These are phyloP conservation scores for Cepaea hortensis DNA, from an alignment of 2,888 invertebrate species.

Conservation along the genomic window DNA sequence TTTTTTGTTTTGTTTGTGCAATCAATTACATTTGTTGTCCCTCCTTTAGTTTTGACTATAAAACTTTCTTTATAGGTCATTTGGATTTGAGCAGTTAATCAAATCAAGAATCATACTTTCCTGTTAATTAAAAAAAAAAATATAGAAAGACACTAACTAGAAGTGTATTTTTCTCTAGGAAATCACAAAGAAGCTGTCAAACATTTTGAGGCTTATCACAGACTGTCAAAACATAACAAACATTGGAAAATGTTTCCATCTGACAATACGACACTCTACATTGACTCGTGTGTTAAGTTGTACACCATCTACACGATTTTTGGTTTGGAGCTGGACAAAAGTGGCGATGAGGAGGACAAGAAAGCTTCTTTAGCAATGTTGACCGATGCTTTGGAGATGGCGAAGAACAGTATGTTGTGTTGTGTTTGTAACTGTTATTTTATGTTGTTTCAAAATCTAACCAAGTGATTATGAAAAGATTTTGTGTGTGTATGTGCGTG, in stretches of 20 bases:
- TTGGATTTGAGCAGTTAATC: no score
- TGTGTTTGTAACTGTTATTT: neutral
- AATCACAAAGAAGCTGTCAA: conserved; percentile 69
- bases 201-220: conserved; percentile 73
- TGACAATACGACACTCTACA: conserved; percentile 64
- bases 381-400: conserved; percentile 71
- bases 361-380: conserved; percentile 66
- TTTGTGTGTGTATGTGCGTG: no score
- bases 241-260: conserved; percentile 64
- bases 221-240: conserved; percentile 59
- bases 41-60: no score
- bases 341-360: conserved; percentile 56
- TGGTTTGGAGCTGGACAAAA: conserved; percentile 58
- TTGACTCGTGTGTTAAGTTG: conserved; percentile 71
- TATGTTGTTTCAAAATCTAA: conserved; percentile 16
- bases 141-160: no score
- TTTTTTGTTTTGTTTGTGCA: no score
- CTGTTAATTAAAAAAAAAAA: no score
- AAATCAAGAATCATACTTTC: no score
- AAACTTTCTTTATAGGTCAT: no score
- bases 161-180: conserved; percentile 56
- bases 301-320: conserved; percentile 71
- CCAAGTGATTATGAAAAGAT: neutral
- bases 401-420: conserved; percentile 71
- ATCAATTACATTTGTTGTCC: no score